Percentiles rank a stretch among this genome's conserved stretches.
Conservation (phyloP, 2,797 vertebrate genomes). For the Agapornis canus region DNA sequence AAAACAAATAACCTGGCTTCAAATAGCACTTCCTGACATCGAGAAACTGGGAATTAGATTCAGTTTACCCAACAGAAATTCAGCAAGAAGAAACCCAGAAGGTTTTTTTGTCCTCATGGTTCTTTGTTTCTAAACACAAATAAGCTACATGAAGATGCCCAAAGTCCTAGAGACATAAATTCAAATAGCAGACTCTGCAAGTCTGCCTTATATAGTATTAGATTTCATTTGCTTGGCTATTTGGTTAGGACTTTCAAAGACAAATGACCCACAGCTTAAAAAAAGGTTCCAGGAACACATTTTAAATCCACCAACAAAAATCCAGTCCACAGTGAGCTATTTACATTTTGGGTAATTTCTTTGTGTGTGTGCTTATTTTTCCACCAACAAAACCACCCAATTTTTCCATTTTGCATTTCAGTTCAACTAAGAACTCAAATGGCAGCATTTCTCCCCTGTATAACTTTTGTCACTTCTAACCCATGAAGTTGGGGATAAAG, state of each 20-base stretch:
- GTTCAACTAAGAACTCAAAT: neutral
- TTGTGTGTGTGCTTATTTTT: neutral
- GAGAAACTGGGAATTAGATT: neutral
- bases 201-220: neutral
- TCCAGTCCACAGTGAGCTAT: neutral
- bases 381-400: neutral
- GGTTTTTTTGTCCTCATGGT: neutral
- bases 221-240: neutral
- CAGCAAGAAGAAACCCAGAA: neutral
- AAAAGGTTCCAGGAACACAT: neutral
- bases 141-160: neutral
- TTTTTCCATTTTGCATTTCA: neutral
- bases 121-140: neutral
- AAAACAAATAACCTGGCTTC: neutral
- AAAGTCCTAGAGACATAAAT: neutral
- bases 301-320: neutral
- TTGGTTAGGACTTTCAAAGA: neutral
- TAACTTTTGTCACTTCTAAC: neutral
- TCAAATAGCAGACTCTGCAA: neutral
- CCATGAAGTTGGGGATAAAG: accelerated
- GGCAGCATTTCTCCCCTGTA: neutral
- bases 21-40: neutral
- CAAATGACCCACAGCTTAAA: neutral
- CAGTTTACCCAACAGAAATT: neutral
- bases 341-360: neutral